Evolutionary conservation across 2,113 vertebrate species (phyloP), one percentile per base, ranked within the genome.

Genomic region (Acrocephalus kingi): DNA sequence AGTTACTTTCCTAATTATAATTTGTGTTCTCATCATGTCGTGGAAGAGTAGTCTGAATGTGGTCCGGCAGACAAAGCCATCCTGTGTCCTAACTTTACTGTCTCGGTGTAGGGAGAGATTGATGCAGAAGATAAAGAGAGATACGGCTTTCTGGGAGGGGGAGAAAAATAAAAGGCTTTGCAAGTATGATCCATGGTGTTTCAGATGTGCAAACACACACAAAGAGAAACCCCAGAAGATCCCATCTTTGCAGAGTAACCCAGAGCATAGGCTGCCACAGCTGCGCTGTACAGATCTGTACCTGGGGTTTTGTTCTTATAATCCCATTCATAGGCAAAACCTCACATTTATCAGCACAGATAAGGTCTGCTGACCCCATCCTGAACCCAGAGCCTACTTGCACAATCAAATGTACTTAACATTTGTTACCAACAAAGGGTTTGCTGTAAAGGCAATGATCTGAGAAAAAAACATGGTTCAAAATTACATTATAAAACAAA

Each of bases 21-120:
- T n/a, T n/a, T n/a, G n/a, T n/a, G n/a, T n/a, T n/a, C n/a, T n/a
- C n/a, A n/a, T n/a, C n/a, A n/a, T n/a, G n/a, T n/a, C n/a, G n/a
- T n/a, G 59, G 93, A 94, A 95, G 83, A 95, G 86, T 94, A 95
- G 83, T 91, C 94, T 96, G 94, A 93, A 77, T 83, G 69, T 75
- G 88, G 61, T 96, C 15, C 87, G 78, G 93, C 95, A 98, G 96
- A 97, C 95, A 97, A 97, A 98, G 95, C 79, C 87, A 84, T 59
- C 45, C 68, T 69, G 78, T 96, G 87, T 96, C 93, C 87, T 69
- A 90, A 78, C 90, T 95, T 92, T 35, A 72, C 63, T 79, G 83
- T 95, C 76, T 90, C 64, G 33, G 67, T 73, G 64, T 10, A 24
- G 69, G 89, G 94, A 97, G 73, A 93, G 92, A 97, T 96, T 94